Conservation (phyloP, 2,113 vertebrate species). For the Paradoxurus hermaphroditus region DNA sequence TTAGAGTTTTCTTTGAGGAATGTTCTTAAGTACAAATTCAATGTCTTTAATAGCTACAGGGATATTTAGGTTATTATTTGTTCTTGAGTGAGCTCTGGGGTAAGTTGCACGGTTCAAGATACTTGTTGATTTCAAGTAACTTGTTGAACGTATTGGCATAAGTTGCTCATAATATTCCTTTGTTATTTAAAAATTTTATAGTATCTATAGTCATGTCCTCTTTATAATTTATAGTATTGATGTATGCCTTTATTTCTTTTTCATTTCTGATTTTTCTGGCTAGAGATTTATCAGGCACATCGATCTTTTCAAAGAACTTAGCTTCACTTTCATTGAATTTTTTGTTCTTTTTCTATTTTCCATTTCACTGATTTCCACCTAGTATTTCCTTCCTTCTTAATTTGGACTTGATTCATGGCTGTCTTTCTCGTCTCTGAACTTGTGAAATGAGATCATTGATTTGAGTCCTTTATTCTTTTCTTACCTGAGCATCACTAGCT, state of each 20-base stretch:
- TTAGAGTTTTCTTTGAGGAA: background rate
- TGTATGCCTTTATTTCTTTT: background rate
- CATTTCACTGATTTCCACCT: background rate
- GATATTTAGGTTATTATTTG: background rate
- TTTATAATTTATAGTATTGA: background rate
- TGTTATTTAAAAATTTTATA: background rate
- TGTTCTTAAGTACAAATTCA: background rate
- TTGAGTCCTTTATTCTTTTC: background rate
- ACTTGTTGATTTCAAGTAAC: background rate
- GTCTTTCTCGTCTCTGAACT: background rate
- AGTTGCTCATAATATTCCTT: background rate
- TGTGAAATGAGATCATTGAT: background rate
- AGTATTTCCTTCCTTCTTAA: background rate
- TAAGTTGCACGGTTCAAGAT: background rate
- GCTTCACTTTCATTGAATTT: background rate
- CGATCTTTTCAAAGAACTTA: background rate
- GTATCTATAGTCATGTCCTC: background rate
- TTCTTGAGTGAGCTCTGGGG: background rate
- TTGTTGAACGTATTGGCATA: background rate
- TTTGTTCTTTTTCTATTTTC: background rate
- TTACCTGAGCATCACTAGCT: background rate
- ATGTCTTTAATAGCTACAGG: background rate
- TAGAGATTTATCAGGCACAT: background rate
- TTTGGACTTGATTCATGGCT: background rate
- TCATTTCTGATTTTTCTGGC: background rate